Percentiles rank a stretch among this genome's conserved stretches.
These are phyloP conservation scores for Grantiella picta DNA, from an alignment of 2,113 vertebrate genomes.

Conservation along the genomic window DNA sequence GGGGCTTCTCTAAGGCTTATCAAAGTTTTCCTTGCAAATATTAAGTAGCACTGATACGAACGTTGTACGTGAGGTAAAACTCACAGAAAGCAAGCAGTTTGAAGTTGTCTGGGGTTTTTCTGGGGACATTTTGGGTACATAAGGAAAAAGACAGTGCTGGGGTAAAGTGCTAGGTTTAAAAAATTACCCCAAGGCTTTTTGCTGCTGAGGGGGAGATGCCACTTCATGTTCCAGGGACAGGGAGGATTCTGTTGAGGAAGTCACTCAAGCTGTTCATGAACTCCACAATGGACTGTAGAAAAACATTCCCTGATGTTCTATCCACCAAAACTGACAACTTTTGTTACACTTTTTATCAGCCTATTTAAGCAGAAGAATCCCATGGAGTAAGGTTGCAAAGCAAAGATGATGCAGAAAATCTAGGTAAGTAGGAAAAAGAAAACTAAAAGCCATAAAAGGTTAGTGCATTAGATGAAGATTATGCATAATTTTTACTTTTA, in stretches of 20 bases:
- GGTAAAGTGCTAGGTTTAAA: not conserved
- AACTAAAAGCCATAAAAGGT: not conserved
- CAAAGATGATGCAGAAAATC: not conserved
- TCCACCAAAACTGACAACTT: not conserved
- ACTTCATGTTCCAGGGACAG: fast-evolving
- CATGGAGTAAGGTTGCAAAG: not conserved
- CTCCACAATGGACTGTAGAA: not conserved
- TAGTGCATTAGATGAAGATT: not conserved
- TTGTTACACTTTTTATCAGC: not conserved
- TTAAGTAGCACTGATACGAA: not conserved
- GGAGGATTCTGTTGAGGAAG: not conserved
- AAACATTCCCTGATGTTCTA: not conserved
- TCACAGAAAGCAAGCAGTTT: not conserved
- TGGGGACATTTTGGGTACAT: not conserved
- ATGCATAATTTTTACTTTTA: not conserved
- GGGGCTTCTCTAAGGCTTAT: constrained; percentile 11
- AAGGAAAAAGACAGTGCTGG: not conserved
- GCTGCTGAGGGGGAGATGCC: not conserved
- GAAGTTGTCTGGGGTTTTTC: not conserved
- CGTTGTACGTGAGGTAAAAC: not conserved
- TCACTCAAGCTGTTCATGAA: not conserved
- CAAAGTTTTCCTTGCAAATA: not conserved
- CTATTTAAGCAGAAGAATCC: not conserved
- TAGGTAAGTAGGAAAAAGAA: not conserved
- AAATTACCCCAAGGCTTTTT: not conserved